These are phyloP conservation scores for Amphilophus citrinellus DNA, from an alignment of 2,113 vertebrate species.

Conservation along the genomic window DNA sequence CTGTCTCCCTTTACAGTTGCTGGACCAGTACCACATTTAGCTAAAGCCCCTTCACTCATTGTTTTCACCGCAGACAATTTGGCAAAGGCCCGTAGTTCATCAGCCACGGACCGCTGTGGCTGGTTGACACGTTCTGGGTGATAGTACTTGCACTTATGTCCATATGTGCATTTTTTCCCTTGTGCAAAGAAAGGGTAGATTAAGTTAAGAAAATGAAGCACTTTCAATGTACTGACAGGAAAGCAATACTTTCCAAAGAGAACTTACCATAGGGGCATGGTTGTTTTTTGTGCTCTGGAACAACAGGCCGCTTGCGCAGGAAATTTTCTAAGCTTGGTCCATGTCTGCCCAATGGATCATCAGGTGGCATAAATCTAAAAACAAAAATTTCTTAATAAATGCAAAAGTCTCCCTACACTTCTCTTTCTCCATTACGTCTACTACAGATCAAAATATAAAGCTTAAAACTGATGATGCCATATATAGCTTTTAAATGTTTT, in stretches of 20 bases:
- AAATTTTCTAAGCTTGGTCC: conserved; percentile 99
- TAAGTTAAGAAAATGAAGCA: conserved; percentile 3
- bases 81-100: conserved; percentile 98
- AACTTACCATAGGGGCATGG: conserved; percentile 98
- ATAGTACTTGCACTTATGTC: conserved; percentile 99
- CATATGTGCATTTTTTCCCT: conserved; percentile 99
- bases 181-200: conserved; percentile 63
- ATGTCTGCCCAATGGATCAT: conserved; percentile 96
- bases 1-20: conserved; percentile 85
- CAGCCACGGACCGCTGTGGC: conserved; percentile 94
- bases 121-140: conserved; percentile 98
- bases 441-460: neutral
- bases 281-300: conserved; percentile 98
- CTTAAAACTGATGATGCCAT: neutral
- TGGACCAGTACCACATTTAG: conserved; percentile 87
- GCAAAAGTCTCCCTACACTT: neutral
- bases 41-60: conserved; percentile 95
- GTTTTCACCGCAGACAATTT: conserved; percentile 98
- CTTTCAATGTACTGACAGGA: neutral
- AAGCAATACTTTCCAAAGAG: neutral
- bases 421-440: too few relatives aligned
- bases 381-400: neutral
- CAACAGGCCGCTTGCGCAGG: conserved; percentile 93
- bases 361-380: conserved; percentile 96
- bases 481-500: neutral